phyloP scores from a whole-genome alignment of 1,140 invertebrate species.

The Eumaeus atala region DNA sequence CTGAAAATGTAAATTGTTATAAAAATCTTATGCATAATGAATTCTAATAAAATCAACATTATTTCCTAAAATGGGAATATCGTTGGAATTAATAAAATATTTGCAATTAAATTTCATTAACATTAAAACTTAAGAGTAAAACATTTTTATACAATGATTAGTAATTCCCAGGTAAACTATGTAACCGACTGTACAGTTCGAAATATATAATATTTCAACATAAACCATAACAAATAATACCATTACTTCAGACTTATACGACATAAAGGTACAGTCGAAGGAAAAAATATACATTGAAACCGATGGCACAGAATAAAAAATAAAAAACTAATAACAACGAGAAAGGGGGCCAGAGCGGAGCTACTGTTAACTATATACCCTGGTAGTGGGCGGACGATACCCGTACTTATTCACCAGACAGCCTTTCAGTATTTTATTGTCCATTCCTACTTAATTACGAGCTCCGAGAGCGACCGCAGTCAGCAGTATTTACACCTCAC shows the following conservation, averaged over 20 bases:
- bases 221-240: not conserved
- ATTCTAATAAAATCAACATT: constrained; percentile 8
- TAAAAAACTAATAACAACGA: constrained; percentile 9
- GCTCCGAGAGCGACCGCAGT: constrained; percentile 6
- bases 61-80: constrained; percentile 9
- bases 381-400: constrained; percentile 58
- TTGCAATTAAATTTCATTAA: not conserved
- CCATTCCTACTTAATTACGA: constrained; percentile 39
- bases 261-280: not conserved
- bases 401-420: constrained; percentile 48
- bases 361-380: constrained; percentile 59
- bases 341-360: not conserved
- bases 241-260: not conserved
- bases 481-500: not conserved
- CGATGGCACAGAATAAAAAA: constrained; percentile 16
- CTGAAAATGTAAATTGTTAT: constrained; percentile 10
- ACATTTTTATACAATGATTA: not conserved
- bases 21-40: constrained; percentile 6
- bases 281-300: not conserved
- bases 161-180: not conserved
- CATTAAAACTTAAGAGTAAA: constrained; percentile 2
- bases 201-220: not conserved
- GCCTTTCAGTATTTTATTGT: constrained; percentile 65
- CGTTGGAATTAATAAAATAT: constrained; percentile 6
- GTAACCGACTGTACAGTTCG: not conserved